phyloP scores from a whole-genome alignment of 2,113 vertebrate species.

The Oncorhynchus mykiss region DNA sequence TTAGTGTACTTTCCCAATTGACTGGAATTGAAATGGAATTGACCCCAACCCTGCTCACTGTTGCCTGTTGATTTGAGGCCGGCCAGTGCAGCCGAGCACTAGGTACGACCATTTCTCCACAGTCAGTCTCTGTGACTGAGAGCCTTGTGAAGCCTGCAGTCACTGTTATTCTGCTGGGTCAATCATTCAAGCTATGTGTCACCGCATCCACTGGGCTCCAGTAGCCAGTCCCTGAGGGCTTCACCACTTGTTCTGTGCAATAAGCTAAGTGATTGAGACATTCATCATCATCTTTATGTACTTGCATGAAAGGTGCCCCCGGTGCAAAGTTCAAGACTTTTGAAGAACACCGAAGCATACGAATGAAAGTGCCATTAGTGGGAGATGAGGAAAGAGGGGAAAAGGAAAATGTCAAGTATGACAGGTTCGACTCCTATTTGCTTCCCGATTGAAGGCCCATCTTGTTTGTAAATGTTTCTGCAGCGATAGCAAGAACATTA shows the following conservation, averaged over 20 bases:
- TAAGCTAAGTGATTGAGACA: conserved; percentile 68
- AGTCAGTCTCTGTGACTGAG: too few species aligned
- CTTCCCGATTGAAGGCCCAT: too few species aligned
- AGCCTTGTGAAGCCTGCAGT: too few species aligned
- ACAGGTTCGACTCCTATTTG: neutral
- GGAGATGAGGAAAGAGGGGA: neutral
- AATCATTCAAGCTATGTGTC: conserved; percentile 58
- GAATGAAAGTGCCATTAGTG: conserved; percentile 49
- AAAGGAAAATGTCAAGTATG: neutral
- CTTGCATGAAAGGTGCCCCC: conserved; percentile 34
- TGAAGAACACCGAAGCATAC: conserved; percentile 37
- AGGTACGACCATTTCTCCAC: too few species aligned
- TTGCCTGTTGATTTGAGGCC: too few species aligned
- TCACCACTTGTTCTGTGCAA: conserved; percentile 57
- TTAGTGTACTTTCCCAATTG: too few species aligned
- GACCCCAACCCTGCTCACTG: too few species aligned
- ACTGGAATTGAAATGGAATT: too few species aligned
- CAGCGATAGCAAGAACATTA: too few species aligned
- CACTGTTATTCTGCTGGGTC: neutral
- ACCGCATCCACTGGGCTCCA: conserved; percentile 32
- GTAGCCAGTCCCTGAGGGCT: conserved; percentile 29
- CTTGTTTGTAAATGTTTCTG: too few species aligned
- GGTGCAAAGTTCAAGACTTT: conserved; percentile 41
- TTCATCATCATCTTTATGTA: conserved; percentile 53
- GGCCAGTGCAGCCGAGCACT: too few species aligned